Evolutionary conservation across 2,113 vertebrate genomes (phyloP).

Genomic region (Saimiri boliviensis): DNA sequence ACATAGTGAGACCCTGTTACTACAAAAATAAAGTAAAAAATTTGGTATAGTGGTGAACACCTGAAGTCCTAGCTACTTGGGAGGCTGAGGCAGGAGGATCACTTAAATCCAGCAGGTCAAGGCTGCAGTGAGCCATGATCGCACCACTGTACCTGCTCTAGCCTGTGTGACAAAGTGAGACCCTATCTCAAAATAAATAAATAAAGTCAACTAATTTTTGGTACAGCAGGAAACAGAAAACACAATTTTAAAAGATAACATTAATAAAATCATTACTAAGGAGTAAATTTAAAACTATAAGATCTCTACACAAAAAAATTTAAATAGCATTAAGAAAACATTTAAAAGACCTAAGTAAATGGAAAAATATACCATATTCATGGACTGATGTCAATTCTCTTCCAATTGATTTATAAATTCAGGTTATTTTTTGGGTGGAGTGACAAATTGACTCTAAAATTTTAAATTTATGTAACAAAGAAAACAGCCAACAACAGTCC

Average conservation of each 20-base stretch:
- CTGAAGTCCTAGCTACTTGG: no score
- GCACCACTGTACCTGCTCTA: no score
- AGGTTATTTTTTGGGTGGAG: neutral
- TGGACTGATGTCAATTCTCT: neutral
- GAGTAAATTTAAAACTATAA: neutral
- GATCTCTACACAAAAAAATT: neutral
- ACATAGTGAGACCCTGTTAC: no score
- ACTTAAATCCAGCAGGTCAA: no score
- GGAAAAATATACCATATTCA: neutral
- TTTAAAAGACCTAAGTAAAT: slow-evolving; percentile 6
- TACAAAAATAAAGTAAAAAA: no score
- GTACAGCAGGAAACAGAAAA: slow-evolving; percentile 1
- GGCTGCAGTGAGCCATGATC: no score
- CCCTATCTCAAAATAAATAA: no score
- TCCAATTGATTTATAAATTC: neutral
- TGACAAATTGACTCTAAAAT: neutral
- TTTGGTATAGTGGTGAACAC: no score
- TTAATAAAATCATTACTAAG: neutral
- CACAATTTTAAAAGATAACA: neutral
- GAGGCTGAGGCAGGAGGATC: no score
- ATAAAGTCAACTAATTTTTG: neutral
- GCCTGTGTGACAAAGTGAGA: no score
- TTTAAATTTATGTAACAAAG: neutral
- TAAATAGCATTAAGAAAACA: neutral
- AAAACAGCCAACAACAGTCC: neutral